Conservation (phyloP, 2,888 invertebrate species). For the Campoplex nolae region DNA sequence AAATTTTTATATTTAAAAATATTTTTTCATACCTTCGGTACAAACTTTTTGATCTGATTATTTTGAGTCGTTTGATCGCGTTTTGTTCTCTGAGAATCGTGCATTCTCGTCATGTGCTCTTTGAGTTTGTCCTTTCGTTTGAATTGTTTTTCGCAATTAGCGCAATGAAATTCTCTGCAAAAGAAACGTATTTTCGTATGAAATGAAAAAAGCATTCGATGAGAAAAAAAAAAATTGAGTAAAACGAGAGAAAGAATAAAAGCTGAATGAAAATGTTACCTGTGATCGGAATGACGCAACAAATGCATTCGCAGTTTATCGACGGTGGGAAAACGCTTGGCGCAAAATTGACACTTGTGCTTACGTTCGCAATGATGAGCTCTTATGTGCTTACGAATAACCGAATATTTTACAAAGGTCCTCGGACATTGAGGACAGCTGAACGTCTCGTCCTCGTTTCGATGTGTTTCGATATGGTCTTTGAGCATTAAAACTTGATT, state of each 20-base stretch:
- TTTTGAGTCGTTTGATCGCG: slow-evolving; percentile 71
- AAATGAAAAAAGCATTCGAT: not conserved
- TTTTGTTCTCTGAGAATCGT: slow-evolving; percentile 85
- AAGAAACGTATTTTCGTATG: slow-evolving; percentile 10
- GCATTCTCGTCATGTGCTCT: slow-evolving; percentile 90
- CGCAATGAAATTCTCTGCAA: slow-evolving; percentile 90
- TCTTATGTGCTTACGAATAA: slow-evolving; percentile 90
- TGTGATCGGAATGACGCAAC: slow-evolving; percentile 85
- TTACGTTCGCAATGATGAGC: slow-evolving; percentile 90
- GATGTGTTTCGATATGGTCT: slow-evolving; percentile 88
- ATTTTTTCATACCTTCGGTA: slow-evolving; percentile 85
- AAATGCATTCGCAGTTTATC: slow-evolving; percentile 91
- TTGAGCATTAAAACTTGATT: slow-evolving; percentile 88
- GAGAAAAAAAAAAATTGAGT: not conserved
- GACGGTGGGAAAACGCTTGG: slow-evolving; percentile 89
- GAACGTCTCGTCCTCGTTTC: slow-evolving; percentile 87
- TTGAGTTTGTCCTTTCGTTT: slow-evolving; percentile 91
- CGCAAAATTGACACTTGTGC: slow-evolving; percentile 89
- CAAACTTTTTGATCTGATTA: slow-evolving; percentile 85
- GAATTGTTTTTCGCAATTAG: slow-evolving; percentile 91
- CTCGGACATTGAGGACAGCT: slow-evolving; percentile 89
- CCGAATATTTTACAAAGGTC: slow-evolving; percentile 89
- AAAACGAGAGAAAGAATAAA: not conserved
- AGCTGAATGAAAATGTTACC: slow-evolving; percentile 77
- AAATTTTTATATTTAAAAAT: not conserved